These are phyloP conservation scores for Lordiphosa fenestrarum DNA, from an alignment of 2,888 invertebrate genomes.

Conservation along the genomic window DNA sequence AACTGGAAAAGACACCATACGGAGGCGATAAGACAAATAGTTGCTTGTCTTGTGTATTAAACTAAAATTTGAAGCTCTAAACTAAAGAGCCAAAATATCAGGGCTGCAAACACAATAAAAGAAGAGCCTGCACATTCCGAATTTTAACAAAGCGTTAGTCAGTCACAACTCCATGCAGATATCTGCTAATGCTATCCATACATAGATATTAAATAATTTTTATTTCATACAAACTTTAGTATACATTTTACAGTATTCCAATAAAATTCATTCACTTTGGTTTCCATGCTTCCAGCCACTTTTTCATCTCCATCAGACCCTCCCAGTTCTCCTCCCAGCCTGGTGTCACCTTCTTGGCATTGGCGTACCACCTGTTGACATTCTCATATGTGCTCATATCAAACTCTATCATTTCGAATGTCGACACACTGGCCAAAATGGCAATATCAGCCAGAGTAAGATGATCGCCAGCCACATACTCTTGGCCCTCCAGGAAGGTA, in stretches of 20 bases:
- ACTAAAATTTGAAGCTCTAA: too few relatives aligned
- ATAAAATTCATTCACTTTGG: background rate
- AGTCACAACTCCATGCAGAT: too few relatives aligned
- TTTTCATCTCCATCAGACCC: conserved; percentile 5
- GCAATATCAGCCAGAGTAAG: conserved; percentile 89
- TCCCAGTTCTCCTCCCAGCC: conserved; percentile 82
- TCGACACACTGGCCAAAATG: conserved; percentile 85
- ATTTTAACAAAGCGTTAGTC: too few relatives aligned
- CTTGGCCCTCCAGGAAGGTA: conserved; percentile 85
- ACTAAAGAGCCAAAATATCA: too few relatives aligned
- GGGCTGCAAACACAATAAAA: too few relatives aligned
- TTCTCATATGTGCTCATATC: conserved; percentile 86
- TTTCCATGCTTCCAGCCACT: background rate
- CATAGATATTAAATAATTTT: too few relatives aligned
- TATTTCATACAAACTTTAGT: too few relatives aligned
- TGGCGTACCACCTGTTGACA: conserved; percentile 83
- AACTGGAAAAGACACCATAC: too few relatives aligned
- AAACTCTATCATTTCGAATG: conserved; percentile 84
- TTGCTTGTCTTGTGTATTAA: too few relatives aligned
- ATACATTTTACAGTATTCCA: background rate
- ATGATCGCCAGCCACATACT: conserved; percentile 86
- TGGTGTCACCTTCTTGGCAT: conserved; percentile 82
- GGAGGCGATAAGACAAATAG: too few relatives aligned
- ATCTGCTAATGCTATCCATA: too few relatives aligned
- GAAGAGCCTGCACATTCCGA: too few relatives aligned